These are phyloP conservation scores for Gadopsis marmoratus DNA, from an alignment of 2,797 vertebrate species.

Conservation along the genomic window DNA sequence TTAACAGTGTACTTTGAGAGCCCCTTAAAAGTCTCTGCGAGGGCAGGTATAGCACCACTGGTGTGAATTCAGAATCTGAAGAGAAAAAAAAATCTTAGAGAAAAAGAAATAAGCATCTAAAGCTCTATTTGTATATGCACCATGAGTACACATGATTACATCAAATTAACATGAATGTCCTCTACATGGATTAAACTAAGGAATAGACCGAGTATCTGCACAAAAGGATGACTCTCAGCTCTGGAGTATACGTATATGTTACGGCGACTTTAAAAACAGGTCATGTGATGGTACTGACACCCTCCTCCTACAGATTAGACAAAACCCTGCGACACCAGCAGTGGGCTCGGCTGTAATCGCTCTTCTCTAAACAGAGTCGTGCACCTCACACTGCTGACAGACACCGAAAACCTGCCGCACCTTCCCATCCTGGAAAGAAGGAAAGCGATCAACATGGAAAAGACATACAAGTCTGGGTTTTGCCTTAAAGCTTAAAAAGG, in stretches of 20 bases:
- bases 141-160: neutral
- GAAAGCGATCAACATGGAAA: constrained; percentile 12
- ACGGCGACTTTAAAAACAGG: constrained; percentile 10
- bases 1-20: neutral
- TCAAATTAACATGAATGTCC: neutral
- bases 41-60: neutral
- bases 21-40: neutral
- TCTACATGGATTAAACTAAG: neutral
- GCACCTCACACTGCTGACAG: constrained; percentile 46
- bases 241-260: neutral
- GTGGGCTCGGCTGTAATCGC: constrained; percentile 52
- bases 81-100: too few species aligned
- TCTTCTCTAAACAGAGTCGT: constrained; percentile 47
- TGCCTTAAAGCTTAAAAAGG: constrained; percentile 44
- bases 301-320: constrained; percentile 57
- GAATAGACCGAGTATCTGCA: neutral
- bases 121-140: neutral
- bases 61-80: neutral
- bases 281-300: constrained; percentile 38
- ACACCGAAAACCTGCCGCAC: constrained; percentile 39
- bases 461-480: constrained; percentile 8
- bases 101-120: too few species aligned
- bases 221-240: neutral
- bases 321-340: constrained; percentile 58
- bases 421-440: constrained; percentile 41